Evolutionary conservation across 2,797 vertebrate species (phyloP).

Genomic region (Neoniphon sammara): DNA sequence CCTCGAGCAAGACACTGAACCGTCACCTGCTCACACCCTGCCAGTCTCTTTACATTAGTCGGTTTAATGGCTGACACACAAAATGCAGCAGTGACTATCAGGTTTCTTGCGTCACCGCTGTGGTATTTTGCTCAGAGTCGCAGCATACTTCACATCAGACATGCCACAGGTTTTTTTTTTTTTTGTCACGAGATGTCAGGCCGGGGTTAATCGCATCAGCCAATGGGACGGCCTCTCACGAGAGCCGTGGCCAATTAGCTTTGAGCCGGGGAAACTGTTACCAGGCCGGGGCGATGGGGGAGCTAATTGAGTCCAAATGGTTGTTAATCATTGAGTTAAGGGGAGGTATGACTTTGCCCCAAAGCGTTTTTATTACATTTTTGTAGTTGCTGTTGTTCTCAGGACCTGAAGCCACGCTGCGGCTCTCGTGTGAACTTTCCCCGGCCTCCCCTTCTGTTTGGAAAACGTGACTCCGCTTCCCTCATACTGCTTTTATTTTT

Average conservation of each 20-base stretch:
- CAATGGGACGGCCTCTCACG: slow-evolving; percentile 28
- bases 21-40: background rate
- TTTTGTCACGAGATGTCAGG: slow-evolving; percentile 11
- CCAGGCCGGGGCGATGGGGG: slow-evolving; percentile 22
- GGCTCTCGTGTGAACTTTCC: background rate
- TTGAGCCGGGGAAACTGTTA: slow-evolving; percentile 44
- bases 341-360: slow-evolving; percentile 21
- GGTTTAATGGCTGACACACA: background rate
- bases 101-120: slow-evolving; percentile 36
- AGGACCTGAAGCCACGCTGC: no score
- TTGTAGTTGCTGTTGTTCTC: no score
- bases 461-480: background rate
- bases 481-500: background rate
- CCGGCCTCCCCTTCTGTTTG: background rate
- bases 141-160: slow-evolving; percentile 8
- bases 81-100: slow-evolving; percentile 6
- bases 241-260: slow-evolving; percentile 48
- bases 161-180: no score
- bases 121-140: background rate
- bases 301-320: slow-evolving; percentile 63
- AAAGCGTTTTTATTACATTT: background rate
- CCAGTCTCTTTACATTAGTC: no score
- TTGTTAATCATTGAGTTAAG: slow-evolving; percentile 47
- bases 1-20: no score
- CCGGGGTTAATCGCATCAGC: slow-evolving; percentile 29